These are phyloP conservation scores for Geotrupes spiniger DNA, from an alignment of 2,888 invertebrate genomes.

Conservation along the genomic window DNA sequence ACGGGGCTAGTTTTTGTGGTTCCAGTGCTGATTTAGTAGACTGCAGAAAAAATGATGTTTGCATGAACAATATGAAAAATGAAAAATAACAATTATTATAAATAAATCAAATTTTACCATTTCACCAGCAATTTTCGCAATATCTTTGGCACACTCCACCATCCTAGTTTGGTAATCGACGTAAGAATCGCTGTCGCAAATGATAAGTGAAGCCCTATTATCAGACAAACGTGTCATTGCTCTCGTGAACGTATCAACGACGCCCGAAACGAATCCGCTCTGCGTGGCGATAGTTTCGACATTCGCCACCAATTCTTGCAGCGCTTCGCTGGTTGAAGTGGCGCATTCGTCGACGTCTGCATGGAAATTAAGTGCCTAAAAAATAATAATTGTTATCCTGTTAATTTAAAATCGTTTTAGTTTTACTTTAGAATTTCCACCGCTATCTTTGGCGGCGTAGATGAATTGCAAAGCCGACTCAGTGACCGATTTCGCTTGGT, in stretches of 20 bases:
- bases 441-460: constrained; percentile 81
- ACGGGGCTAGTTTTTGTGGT: constrained; percentile 71
- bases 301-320: constrained; percentile 76
- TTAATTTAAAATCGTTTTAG: constrained; percentile 7
- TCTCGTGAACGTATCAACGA: constrained; percentile 87
- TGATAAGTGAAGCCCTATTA: constrained; percentile 69
- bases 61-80: constrained; percentile 14
- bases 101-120: constrained; percentile 61
- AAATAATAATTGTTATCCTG: background rate
- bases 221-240: constrained; percentile 81
- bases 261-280: constrained; percentile 83
- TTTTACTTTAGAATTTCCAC: constrained; percentile 83
- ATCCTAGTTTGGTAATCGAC: constrained; percentile 97
- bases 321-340: constrained; percentile 72
- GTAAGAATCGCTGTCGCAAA: constrained; percentile 70
- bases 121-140: constrained; percentile 87
- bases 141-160: constrained; percentile 93
- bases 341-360: constrained; percentile 80
- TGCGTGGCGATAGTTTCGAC: constrained; percentile 82
- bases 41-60: constrained; percentile 46
- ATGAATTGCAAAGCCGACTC: constrained; percentile 89
- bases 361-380: constrained; percentile 74
- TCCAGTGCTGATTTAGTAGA: constrained; percentile 78
- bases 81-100: background rate
- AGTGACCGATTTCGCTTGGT: constrained; percentile 90